phyloP scores from a whole-genome alignment of 2,113 vertebrate species.

The Lagenorhynchus albirostris region DNA sequence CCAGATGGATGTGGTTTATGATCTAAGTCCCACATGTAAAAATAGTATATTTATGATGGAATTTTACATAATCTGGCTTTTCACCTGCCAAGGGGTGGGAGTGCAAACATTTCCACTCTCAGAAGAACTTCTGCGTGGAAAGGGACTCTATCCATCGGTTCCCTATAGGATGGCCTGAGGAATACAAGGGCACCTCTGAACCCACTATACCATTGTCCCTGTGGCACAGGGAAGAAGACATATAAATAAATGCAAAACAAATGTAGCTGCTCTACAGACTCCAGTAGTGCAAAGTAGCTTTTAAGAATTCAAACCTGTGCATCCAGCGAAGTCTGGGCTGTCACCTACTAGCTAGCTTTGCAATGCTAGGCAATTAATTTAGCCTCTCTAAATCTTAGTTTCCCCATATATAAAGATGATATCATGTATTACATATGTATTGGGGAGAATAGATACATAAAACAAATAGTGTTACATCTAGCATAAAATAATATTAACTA shows the following conservation, averaged over 20 bases:
- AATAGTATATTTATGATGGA: background rate
- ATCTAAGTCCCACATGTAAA: constrained; percentile 7
- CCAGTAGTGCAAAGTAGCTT: background rate
- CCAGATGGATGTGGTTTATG: background rate
- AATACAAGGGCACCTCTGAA: background rate
- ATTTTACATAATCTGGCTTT: constrained; percentile 30
- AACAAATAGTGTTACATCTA: background rate
- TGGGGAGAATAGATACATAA: background rate
- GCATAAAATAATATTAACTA: background rate
- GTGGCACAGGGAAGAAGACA: background rate
- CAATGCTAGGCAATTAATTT: background rate
- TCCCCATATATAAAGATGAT: background rate
- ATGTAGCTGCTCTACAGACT: background rate
- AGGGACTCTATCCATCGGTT: background rate
- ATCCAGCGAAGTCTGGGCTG: background rate
- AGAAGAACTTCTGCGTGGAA: background rate
- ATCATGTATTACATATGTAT: background rate
- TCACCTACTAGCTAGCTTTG: background rate
- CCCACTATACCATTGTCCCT: background rate
- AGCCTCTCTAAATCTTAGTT: background rate
- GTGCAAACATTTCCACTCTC: background rate
- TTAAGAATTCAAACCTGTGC: background rate
- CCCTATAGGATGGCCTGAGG: background rate
- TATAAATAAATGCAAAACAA: background rate
- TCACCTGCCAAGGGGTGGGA: background rate